Conservation (phyloP, 2,888 invertebrate species). For the Agelastica alni region DNA sequence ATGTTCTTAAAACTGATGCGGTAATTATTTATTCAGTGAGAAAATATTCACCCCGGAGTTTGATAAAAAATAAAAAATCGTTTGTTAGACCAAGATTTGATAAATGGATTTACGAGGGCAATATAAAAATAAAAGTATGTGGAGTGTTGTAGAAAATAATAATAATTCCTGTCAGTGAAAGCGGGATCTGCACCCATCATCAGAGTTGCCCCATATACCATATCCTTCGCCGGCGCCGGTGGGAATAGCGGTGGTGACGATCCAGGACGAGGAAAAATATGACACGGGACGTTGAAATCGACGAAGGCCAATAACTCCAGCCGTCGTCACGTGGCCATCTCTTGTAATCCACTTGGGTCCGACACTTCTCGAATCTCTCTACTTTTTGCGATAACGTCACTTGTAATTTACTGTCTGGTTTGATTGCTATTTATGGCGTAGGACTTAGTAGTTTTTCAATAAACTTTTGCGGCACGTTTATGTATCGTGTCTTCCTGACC, state of each 20-base stretch:
- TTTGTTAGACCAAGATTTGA: no score
- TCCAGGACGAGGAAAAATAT: slow-evolving; percentile 48
- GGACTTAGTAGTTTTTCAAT: slow-evolving; percentile 47
- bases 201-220: slow-evolving; percentile 9
- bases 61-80: no score
- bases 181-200: background rate
- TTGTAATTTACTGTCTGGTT: slow-evolving; percentile 54
- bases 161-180: background rate
- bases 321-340: slow-evolving; percentile 52
- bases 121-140: background rate
- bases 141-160: background rate
- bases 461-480: slow-evolving; percentile 39
- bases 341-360: slow-evolving; percentile 55
- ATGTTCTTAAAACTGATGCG: no score
- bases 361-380: slow-evolving; percentile 52
- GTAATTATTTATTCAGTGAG: no score
- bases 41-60: no score
- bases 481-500: slow-evolving; percentile 33
- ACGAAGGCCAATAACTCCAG: slow-evolving; percentile 53
- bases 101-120: no score
- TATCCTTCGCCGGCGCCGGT: no score
- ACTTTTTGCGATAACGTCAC: slow-evolving; percentile 55
- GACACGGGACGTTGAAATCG: slow-evolving; percentile 53
- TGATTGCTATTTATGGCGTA: slow-evolving; percentile 53
- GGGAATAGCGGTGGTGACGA: slow-evolving; percentile 38